These are phyloP conservation scores for Heliconius melpomene DNA, from an alignment of 1,140 invertebrate genomes.

Conservation along the genomic window DNA sequence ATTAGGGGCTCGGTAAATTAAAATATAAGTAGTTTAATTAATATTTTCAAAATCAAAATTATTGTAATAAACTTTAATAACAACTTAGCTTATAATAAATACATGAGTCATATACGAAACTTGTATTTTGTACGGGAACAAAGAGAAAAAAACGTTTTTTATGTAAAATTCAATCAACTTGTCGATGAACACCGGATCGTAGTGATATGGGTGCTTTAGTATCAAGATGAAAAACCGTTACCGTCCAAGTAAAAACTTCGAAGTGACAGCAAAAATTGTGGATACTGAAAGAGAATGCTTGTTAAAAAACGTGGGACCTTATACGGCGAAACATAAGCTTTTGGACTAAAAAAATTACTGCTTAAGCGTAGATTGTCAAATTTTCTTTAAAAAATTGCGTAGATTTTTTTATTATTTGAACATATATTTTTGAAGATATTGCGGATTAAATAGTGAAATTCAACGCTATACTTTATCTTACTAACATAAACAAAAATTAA, in stretches of 20 bases:
- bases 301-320: constrained; percentile 53
- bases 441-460: background rate
- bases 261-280: constrained; percentile 66
- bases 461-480: background rate
- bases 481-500: background rate
- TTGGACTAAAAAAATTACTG: background rate
- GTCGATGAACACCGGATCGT: constrained; percentile 48
- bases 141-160: constrained; percentile 54
- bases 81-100: constrained; percentile 24
- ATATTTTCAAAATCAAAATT: background rate
- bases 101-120: constrained; percentile 15
- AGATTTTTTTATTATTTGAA: too few species aligned
- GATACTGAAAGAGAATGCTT: constrained; percentile 47
- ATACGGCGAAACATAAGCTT: background rate
- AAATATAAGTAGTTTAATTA: too few species aligned
- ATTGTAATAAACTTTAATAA: background rate
- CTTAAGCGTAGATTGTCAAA: too few species aligned
- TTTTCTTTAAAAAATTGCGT: too few species aligned
- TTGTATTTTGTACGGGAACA: constrained; percentile 30
- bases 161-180: constrained; percentile 73
- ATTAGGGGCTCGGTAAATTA: background rate
- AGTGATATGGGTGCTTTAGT: constrained; percentile 69
- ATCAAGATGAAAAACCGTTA: constrained; percentile 63
- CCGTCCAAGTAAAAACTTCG: constrained; percentile 64
- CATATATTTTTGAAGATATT: too few species aligned